Conservation (phyloP, 2,113 vertebrate genomes). For the Pseudorectes ferrugineus region DNA sequence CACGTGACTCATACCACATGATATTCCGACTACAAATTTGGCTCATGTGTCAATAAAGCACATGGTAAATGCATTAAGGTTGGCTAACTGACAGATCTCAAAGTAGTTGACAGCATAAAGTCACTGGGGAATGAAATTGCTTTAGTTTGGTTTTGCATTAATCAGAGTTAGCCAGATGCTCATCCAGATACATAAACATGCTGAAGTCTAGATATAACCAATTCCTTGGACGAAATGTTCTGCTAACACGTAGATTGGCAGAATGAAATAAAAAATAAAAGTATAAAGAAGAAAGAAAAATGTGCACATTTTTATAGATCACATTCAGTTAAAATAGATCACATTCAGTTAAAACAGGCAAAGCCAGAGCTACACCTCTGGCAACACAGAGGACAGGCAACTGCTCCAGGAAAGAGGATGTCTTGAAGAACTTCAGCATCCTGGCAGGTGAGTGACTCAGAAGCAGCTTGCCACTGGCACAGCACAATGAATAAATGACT, state of each 20-base stretch:
- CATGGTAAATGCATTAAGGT: neutral
- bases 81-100: slow-evolving; percentile 28
- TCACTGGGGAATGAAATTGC: neutral
- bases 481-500: neutral
- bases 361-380: neutral
- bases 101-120: neutral
- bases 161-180: slow-evolving; percentile 12
- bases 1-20: neutral
- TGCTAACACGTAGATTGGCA: neutral
- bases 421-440: neutral
- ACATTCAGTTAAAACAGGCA: neutral
- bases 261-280: neutral
- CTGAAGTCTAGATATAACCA: neutral
- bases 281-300: neutral
- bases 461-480: neutral
- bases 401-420: neutral
- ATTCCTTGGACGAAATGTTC: neutral
- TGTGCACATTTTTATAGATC: too few relatives aligned
- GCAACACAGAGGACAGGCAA: neutral
- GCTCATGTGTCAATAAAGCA: neutral
- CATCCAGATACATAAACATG: neutral
- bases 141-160: slow-evolving; percentile 1
- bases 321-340: neutral
- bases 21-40: neutral
- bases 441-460: neutral